Percentiles rank a stretch among this genome's conserved stretches.
Conservation (phyloP, 1,140 invertebrate species). For the Macrocentrus cingulum region DNA sequence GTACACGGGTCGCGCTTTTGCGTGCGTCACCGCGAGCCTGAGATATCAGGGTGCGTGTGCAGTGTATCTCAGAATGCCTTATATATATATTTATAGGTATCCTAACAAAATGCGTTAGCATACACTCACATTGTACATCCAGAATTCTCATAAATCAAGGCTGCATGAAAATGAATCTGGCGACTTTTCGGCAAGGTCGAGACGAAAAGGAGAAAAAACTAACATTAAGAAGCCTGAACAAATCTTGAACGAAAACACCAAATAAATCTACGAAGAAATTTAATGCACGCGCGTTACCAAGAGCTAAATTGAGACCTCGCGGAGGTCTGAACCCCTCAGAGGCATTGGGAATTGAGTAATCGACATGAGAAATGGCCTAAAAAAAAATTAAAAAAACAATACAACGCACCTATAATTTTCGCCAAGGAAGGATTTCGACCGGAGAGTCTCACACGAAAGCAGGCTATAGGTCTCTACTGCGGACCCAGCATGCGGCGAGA, state of each 20-base stretch:
- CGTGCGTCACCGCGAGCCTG: conserved; percentile 12
- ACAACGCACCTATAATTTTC: conserved; percentile 21
- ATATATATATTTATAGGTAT: too few species aligned
- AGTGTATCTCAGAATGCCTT: too few species aligned
- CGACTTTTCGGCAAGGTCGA: too few species aligned
- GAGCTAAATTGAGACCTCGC: conserved; percentile 8
- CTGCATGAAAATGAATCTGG: too few species aligned
- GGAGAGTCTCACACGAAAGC: not conserved
- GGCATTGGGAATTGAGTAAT: conserved; percentile 6
- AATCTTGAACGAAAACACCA: too few species aligned
- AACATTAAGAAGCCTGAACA: too few species aligned
- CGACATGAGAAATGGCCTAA: not conserved
- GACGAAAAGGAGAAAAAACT: too few species aligned
- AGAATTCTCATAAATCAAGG: too few species aligned
- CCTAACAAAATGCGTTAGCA: too few species aligned
- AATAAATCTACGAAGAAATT: too few species aligned
- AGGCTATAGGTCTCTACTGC: conserved; percentile 9
- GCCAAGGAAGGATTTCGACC: not conserved
- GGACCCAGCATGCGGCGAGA: not conserved
- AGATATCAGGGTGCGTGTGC: conserved; percentile 8
- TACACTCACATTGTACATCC: too few species aligned
- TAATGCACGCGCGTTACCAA: too few species aligned
- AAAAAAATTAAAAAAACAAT: not conserved
- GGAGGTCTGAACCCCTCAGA: not conserved
- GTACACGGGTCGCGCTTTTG: conserved; percentile 4